Conservation (phyloP, 2,797 vertebrate species). For the Labroides dimidiatus region DNA sequence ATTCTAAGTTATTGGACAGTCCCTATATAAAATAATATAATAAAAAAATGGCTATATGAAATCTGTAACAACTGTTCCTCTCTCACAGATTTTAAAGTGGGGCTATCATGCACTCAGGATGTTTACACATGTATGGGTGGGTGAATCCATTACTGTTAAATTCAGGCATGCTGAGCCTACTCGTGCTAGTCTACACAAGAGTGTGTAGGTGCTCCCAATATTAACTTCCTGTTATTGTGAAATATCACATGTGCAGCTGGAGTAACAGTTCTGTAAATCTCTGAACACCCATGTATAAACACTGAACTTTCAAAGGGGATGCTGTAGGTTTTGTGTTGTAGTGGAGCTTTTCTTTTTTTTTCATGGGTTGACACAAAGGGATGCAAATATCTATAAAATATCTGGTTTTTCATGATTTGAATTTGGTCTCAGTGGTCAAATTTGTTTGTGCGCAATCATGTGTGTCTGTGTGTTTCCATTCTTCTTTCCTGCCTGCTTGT, state of each 20-base stretch:
- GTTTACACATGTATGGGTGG: constrained; percentile 51
- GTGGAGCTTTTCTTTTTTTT: neutral
- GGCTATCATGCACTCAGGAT: constrained; percentile 18
- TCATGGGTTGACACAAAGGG: neutral
- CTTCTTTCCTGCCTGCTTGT: constrained; percentile 20
- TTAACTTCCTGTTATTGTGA: constrained; percentile 45
- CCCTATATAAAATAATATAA: too few relatives aligned
- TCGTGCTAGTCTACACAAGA: constrained; percentile 51
- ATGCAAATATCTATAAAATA: constrained; percentile 5
- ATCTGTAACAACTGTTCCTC: constrained; percentile 30
- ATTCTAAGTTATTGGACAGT: too few relatives aligned
- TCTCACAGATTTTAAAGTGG: constrained; percentile 39
- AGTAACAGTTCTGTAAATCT: constrained; percentile 32
- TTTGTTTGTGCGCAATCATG: neutral
- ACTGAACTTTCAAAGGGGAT: constrained; percentile 11
- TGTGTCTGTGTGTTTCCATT: constrained; percentile 17
- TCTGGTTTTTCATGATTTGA: constrained; percentile 5
- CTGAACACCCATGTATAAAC: constrained; percentile 24
- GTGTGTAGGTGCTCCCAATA: constrained; percentile 20
- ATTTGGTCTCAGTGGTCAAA: neutral
- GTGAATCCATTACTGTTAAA: constrained; percentile 57
- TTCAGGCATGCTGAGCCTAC: constrained; percentile 31
- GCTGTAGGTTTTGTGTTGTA: constrained; percentile 14
- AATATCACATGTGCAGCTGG: constrained; percentile 24
- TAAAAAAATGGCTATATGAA: constrained; percentile 19